Percentiles rank a stretch among this genome's conserved stretches.
Conservation (phyloP, 2,888 invertebrate species). For the Noctua janthe region DNA sequence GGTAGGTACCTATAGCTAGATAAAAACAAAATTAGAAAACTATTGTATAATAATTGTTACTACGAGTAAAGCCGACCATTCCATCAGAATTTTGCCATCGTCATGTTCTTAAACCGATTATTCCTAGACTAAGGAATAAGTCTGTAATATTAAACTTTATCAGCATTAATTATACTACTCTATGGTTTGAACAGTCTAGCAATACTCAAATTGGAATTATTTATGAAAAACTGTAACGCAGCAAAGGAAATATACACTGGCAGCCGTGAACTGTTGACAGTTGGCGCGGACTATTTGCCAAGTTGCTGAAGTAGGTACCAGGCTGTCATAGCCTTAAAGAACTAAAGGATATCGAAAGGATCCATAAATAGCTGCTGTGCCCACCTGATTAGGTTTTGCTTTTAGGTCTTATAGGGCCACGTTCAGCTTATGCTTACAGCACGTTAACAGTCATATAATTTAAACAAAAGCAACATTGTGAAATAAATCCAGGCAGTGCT, state of each 20-base stretch:
- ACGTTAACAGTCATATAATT: not conserved
- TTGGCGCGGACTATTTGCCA: not conserved
- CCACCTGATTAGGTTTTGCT: not conserved
- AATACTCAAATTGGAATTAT: not conserved
- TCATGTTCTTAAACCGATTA: not conserved
- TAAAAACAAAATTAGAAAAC: no score
- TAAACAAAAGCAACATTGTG: conserved; percentile 2
- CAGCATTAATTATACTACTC: not conserved
- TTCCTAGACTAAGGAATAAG: not conserved
- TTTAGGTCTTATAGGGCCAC: not conserved
- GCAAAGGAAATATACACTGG: not conserved
- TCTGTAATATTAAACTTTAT: not conserved
- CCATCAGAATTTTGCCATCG: not conserved
- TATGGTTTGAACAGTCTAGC: not conserved
- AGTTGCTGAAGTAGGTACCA: not conserved
- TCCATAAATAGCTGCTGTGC: not conserved
- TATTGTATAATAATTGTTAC: no score
- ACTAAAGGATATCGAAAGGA: not conserved
- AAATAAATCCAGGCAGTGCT: conserved; percentile 13
- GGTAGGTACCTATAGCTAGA: no score
- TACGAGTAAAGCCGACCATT: no score
- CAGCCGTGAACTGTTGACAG: not conserved
- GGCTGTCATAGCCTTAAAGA: not conserved
- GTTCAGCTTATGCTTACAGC: not conserved
- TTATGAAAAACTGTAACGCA: not conserved